Evolutionary conservation across 2,888 invertebrate genomes (phyloP), one percentile per base, ranked within the genome.

Genomic region (Crocallis elinguaria): DNA sequence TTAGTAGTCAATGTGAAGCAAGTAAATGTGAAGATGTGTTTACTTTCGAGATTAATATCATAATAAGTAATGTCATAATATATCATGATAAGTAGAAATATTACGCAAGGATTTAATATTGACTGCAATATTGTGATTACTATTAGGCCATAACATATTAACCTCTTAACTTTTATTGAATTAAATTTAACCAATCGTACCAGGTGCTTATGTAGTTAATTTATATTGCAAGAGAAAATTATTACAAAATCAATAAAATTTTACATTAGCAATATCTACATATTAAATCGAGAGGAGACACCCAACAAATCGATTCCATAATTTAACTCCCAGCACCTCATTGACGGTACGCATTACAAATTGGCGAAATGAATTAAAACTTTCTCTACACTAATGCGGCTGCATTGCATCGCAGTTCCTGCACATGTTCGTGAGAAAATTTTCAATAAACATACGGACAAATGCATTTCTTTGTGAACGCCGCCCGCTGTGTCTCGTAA

Each of bases 371-470:
- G 57, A 73, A 74, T 74, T 70, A 71, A 61, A 61, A 72, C 67
- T 73, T 74, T 75, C 71, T 62, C 71, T 44, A 38, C 37, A 37
- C 43, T 21, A 48, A 61, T 53, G 63, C 73, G 58, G 69, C 79
- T 80, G 76, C 73, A 77, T 56, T 36, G 64, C 60, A 56, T 58
- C 64, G 64, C 65, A 63, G 69, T 70, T 65, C 73, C 53, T 66
- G 75, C 83, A 86, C 78, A 75, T 84, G 84, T 74, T 75, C 86
- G 86, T 88, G 88, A 86, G 88, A 88, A 86, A 64, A 75, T 69
- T 81, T 74, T 75, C 76, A 82, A 82, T 79, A 79, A 77, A 73
- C 69, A 84, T 70, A 79, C 75, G 72, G 68, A 48, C 53, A 69
- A 55, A 62, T 69, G 68, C 69, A 77, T 72, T 71, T 71, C 84